Evolutionary conservation across 2,888 invertebrate genomes (phyloP).

Genomic region (Deladenus siricidicola): DNA sequence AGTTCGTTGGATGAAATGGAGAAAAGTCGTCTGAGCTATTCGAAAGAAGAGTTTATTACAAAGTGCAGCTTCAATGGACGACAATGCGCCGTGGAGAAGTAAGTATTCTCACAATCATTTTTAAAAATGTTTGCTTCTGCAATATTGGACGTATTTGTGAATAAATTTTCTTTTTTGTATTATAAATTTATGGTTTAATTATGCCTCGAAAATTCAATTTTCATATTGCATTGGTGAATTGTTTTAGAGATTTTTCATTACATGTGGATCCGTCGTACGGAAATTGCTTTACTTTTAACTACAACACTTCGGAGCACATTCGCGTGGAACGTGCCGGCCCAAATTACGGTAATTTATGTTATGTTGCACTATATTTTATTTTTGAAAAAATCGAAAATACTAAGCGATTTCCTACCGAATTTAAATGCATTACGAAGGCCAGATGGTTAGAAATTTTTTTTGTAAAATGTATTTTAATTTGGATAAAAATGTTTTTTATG

Average conservation of each 20-base stretch:
- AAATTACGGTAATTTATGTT: conserved; percentile 49
- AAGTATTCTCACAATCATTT: conserved; percentile 1
- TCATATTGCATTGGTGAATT: too few species aligned
- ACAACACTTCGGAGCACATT: conserved; percentile 32
- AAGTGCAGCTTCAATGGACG: conserved; percentile 51
- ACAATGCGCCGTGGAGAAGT: conserved; percentile 49
- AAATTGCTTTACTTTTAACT: conserved; percentile 52
- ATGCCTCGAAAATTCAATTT: too few species aligned
- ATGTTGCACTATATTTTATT: too few species aligned
- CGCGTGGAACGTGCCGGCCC: conserved; percentile 50
- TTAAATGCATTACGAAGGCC: too few species aligned
- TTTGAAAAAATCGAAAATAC: too few species aligned
- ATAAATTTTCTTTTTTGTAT: too few species aligned
- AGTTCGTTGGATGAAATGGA: conserved; percentile 32
- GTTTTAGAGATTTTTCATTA: conserved; percentile 47
- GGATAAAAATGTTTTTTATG: too few species aligned
- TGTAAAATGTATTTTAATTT: too few species aligned
- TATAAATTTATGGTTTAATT: too few species aligned
- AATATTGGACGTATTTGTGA: too few species aligned
- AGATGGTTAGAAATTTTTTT: too few species aligned
- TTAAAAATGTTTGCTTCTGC: not conserved
- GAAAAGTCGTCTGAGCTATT: conserved; percentile 30
- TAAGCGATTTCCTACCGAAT: too few species aligned
- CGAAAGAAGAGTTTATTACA: conserved; percentile 41
- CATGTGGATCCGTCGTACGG: conserved; percentile 50